Evolutionary conservation across 2,888 invertebrate species (phyloP), one percentile per base, ranked within the genome.

Genomic region (Apamea sordens): DNA sequence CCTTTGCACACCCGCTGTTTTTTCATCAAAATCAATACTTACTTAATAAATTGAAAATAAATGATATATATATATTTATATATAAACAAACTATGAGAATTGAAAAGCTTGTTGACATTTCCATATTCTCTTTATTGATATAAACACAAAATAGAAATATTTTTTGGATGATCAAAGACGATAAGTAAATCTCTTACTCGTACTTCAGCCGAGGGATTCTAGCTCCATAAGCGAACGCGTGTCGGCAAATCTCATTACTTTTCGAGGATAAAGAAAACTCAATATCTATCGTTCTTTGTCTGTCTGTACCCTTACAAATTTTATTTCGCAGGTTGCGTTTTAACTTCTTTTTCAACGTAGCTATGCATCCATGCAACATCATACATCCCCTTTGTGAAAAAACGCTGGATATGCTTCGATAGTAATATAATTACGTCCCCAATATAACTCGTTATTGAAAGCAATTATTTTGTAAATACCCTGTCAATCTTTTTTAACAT

Each of bases 231-330:
- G 92, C 90, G 93, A 91, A 93, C 94, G 93, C 93, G 92, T 94
- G 93, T 95, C 92, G 93, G 89, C 92, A 95, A 95, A 95, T 95
- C 95, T 94, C 92, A 95, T 95, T 95, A 94, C 95, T 93, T 93
- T 92, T 91, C 90, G 91, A 92, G 94, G 94, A 93, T 94, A 94
- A 94, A 93, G 93, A 93, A 93, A 95, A 95, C 94, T 95, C 95
- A 94, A 95, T 95, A 93, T 93, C 92, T 93, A 93, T 93, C 92
- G 91, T 91, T 93, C 92, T 92, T 93, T 93, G 92, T 92, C 91
- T 92, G 91, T 90, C 91, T 90, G 83, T 88, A 91, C 90, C 92
- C 91, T 89, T 88, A 89, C 91, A 92, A 92, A 93, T 92, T 92
- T 92, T 92, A 93, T 93, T 93, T 92, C 85, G 79, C 80, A 81